Evolutionary conservation across 2,113 vertebrate genomes (phyloP).

Genomic region (Salvator merianae): DNA sequence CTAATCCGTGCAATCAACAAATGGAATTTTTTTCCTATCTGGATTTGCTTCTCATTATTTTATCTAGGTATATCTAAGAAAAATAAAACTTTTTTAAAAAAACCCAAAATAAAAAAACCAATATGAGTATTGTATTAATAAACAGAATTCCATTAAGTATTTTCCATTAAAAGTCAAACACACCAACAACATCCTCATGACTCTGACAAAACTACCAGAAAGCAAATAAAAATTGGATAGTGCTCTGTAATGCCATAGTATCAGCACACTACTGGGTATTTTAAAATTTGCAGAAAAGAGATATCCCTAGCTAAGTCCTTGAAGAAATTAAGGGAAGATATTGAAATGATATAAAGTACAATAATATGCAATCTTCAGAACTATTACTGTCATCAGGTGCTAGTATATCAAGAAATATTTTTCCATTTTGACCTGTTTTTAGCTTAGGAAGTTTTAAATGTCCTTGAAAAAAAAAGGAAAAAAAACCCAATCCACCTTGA

Average conservation of each 20-base stretch:
- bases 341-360: not conserved
- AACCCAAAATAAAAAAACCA: not conserved
- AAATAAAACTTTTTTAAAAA: not conserved
- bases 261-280: not conserved
- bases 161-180: conserved; percentile 15
- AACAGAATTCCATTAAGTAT: not conserved
- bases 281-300: not conserved
- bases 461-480: too few relatives aligned
- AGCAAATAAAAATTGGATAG: not conserved
- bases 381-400: not conserved
- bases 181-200: not conserved
- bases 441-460: too few relatives aligned
- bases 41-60: not conserved
- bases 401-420: too few relatives aligned
- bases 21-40: not conserved
- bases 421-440: too few relatives aligned
- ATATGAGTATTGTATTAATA: not conserved
- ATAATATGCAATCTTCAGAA: not conserved
- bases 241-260: not conserved
- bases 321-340: not conserved
- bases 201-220: not conserved
- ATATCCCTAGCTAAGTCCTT: not conserved
- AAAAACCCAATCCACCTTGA: not conserved
- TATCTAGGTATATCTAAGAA: not conserved
- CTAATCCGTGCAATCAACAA: not conserved